Base-by-base conservation (phyloP, 1,140 invertebrate genomes). In the Lineus longissimus region DNA sequence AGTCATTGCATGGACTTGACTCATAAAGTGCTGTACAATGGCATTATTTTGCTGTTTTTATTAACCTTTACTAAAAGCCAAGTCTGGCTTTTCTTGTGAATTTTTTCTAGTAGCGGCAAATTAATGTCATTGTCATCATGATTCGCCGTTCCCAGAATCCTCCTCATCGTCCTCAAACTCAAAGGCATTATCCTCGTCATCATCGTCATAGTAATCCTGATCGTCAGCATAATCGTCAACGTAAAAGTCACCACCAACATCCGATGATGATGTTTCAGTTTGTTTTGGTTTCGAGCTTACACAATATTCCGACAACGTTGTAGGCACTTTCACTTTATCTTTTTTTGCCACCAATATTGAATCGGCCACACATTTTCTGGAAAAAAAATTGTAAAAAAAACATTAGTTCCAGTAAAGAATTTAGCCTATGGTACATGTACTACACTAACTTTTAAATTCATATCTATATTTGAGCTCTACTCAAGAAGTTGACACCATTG, bases 241-340 rank as follows among this genome's bases (percentile, higher is more conserved):
- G 62, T 79, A 76, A 71, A 79, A 82, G 67, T 79, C 80, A 55
- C 76, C 75, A 36, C 73, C 72, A 66, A 73, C 72, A 25, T 69
- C 68, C 62, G 69, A 71, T 55, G 40, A 23, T n/a, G 47, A 51
- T 36, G 71, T 73, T 57, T 76, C 70, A 41, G 72, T 63, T 47
- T 57, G 51, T 67, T 72, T 68, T n/a, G 78, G 76, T 62, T 69
- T 73, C 47, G 73, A 66, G 30, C 68, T 70, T 61, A 81, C 73
- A 73, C 79, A 81, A 82, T 99, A 99, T 82, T 99, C 97, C 86
- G 99, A 95, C 74, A 99, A 82, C 1, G 97, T 99, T 62, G 93
- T 88, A 30, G 97, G 97, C 64, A 99, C 96, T 30, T 90, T 90
- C 55, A 99, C 96, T 69, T 94, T 93, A 83, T 99, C 97, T 65